Conservation (phyloP, 2,113 vertebrate species). For the Oncorhynchus nerka region DNA sequence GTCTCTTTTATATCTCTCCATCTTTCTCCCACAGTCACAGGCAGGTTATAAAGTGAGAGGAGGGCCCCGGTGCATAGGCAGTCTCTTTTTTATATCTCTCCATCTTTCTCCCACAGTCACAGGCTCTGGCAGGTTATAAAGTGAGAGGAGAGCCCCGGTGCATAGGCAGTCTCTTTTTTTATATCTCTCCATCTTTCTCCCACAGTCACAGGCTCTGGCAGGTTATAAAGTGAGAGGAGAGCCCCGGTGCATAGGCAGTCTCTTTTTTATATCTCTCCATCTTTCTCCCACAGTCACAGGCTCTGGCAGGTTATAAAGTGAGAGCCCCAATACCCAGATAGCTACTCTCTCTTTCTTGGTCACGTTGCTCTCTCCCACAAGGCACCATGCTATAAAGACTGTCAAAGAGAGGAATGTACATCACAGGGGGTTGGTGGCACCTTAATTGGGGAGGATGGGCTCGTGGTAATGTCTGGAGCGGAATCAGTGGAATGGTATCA, state of each 20-base stretch:
- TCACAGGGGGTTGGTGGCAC: constrained; percentile 88
- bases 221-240: constrained; percentile 82
- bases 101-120: neutral
- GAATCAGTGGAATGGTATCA: too few species aligned
- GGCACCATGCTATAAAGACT: too few species aligned
- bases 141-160: too few species aligned
- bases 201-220: too few species aligned
- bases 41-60: too few species aligned
- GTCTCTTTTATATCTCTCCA: neutral
- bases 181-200: too few species aligned
- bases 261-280: neutral
- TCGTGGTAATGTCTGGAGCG: too few species aligned
- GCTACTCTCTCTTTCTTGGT: neutral
- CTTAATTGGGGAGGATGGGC: constrained; percentile 30
- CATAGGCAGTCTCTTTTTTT: too few species aligned
- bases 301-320: constrained; percentile 32
- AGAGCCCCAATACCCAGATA: too few species aligned
- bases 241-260: neutral
- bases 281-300: neutral
- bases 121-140: too few species aligned
- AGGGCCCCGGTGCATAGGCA: neutral
- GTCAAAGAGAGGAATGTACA: constrained; percentile 32
- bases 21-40: neutral
- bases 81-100: neutral
- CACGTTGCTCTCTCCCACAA: too few species aligned